Conservation (phyloP, 2,888 invertebrate species). For the Hesperia comma region DNA sequence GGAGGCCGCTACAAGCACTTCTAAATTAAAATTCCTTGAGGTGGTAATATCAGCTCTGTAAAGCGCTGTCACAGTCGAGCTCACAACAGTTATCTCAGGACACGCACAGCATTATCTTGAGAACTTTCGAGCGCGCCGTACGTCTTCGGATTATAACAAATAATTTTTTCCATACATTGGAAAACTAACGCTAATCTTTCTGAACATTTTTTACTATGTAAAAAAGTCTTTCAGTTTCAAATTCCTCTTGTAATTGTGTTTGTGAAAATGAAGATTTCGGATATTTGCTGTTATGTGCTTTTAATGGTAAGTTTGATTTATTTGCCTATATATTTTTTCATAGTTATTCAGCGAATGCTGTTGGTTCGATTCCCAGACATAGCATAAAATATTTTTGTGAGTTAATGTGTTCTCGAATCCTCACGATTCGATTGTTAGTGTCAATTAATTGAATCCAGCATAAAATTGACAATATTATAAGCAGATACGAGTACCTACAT, state of each 20-base stretch:
- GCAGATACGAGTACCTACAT: too few relatives aligned
- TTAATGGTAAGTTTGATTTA: slow-evolving; percentile 61
- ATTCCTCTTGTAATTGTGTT: slow-evolving; percentile 23
- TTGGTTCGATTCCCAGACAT: too few relatives aligned
- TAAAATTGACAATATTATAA: too few relatives aligned
- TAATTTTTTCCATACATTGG: slow-evolving; percentile 21
- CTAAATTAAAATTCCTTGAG: background rate
- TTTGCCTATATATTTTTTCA: slow-evolving; percentile 28
- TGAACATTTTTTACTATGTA: slow-evolving; percentile 30
- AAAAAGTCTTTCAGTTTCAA: slow-evolving; percentile 30
- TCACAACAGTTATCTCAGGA: slow-evolving; percentile 54
- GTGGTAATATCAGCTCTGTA: slow-evolving; percentile 58
- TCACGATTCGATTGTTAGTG: too few relatives aligned
- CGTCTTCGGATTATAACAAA: slow-evolving; percentile 45
- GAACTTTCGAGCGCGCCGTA: slow-evolving; percentile 61
- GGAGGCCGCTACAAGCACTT: too few relatives aligned
- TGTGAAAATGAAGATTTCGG: slow-evolving; percentile 63
- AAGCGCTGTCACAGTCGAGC: slow-evolving; percentile 57
- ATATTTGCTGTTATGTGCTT: slow-evolving; percentile 58
- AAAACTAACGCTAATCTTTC: background rate
- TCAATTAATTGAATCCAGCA: too few relatives aligned
- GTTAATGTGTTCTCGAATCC: too few relatives aligned
- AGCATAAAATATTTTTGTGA: too few relatives aligned
- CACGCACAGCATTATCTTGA: slow-evolving; percentile 56
- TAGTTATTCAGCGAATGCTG: too few relatives aligned